Conservation (phyloP, 2,888 invertebrate species). For the Agonopterix heracliana region DNA sequence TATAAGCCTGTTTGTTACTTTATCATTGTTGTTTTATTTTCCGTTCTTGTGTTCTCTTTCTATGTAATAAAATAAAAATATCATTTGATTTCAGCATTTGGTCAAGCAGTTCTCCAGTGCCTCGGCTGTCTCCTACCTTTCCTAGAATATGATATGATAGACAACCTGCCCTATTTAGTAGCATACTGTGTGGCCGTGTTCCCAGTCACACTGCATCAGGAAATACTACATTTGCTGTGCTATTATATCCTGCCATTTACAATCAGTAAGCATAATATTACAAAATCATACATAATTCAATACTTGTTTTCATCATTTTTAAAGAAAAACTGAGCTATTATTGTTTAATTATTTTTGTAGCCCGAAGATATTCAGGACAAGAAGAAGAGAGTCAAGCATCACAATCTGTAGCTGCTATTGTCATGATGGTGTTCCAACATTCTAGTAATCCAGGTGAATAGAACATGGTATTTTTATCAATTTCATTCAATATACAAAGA, state of each 20-base stretch:
- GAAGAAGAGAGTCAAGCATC: conserved; percentile 87
- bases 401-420: conserved; percentile 92
- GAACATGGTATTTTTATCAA: background rate
- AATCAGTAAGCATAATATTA: conserved; percentile 80
- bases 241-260: conserved; percentile 98
- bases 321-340: no score
- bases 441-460: conserved; percentile 89
- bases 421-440: conserved; percentile 98
- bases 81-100: conserved; percentile 81
- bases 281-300: no score
- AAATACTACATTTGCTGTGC: conserved; percentile 95
- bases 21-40: no score
- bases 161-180: conserved; percentile 95
- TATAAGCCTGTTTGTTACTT: background rate
- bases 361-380: conserved; percentile 81
- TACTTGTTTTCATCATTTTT: no score
- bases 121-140: conserved; percentile 96
- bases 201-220: conserved; percentile 93
- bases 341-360: conserved; percentile 48
- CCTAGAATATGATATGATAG: conserved; percentile 96
- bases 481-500: no score
- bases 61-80: no score
- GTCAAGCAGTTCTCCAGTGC: conserved; percentile 94
- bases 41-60: no score
- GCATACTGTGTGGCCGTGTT: conserved; percentile 96